Evolutionary conservation across 2,888 invertebrate genomes (phyloP), one percentile per base, ranked within the genome.

Genomic region (Athalia circularis): DNA sequence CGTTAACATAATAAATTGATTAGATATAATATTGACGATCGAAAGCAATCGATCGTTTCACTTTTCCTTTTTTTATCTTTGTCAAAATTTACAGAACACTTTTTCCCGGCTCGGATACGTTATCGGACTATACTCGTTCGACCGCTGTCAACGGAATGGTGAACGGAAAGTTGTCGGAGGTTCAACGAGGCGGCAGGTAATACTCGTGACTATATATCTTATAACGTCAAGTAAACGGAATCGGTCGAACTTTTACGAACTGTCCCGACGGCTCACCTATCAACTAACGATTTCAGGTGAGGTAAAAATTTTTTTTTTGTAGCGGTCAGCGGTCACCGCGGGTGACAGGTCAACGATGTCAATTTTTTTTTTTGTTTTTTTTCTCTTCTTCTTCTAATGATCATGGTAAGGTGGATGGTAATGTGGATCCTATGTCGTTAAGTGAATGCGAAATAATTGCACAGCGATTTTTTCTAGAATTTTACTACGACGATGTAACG

Each of bases 101-200:
- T 13, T 29, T 65, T n/a, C 11, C 45, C 68, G 65, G 9, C 45
- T 43, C 15, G 6, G 67, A 50, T 13, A 54, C 50, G 47, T 4
- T 13, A 57, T 59, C 81, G 47, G 77, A 29, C 77, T 48, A 79
- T 75, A 52, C 79, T 48, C 59, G 79, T 81, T 83, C 87, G 82
- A 83, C 80, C 81, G 84, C 86, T 87, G 87, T 87, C 87, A 88
- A 85, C 87, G 82, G 85, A 86, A 87, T 87, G 86, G 79, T 77
- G 79, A 77, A 77, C 79, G 75, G 74, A 15, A 70, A 67, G 64
- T 75, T 64, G 80, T 62, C 76, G 76, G 78, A 80, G 79, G 79
- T 80, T 78, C 79, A 80, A 80, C 80, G 78, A 80, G 78, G 79
- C 81, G 81, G 81, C 80, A 78, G 79, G 48, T 48, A 65, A 47